These are phyloP conservation scores for Smithornis capensis DNA, from an alignment of 2,113 vertebrate genomes.

Conservation along the genomic window DNA sequence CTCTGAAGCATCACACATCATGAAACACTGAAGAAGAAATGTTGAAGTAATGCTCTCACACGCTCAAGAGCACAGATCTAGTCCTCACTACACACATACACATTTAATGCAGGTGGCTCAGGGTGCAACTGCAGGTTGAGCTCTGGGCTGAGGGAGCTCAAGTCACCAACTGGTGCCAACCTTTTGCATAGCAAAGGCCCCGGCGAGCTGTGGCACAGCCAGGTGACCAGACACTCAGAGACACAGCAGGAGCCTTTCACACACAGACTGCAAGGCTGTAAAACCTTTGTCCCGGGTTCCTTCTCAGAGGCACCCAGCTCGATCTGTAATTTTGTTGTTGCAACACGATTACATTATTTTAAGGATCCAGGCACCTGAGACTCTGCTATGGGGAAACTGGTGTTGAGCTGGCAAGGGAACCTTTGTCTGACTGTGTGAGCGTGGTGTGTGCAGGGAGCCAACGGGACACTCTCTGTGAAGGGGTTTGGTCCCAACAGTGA, in stretches of 20 bases:
- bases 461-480: background rate
- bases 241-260: background rate
- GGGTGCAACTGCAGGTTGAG: background rate
- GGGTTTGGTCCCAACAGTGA: background rate
- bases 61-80: fast-evolving
- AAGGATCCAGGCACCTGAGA: background rate
- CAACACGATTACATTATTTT: background rate
- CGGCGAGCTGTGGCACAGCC: background rate
- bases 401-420: background rate
- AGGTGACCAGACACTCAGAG: background rate
- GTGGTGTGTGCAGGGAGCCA: background rate
- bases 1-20: background rate
- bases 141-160: background rate
- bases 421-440: background rate
- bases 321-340: too few relatives aligned
- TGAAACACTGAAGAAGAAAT: background rate
- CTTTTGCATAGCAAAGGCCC: background rate
- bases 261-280: background rate
- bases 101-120: fast-evolving
- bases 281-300: background rate
- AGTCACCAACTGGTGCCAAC: background rate
- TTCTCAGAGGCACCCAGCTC: background rate
- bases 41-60: too few relatives aligned
- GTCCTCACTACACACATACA: background rate
- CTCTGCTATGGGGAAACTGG: background rate